A percentile compares a stretch with the other conserved stretches of the same genome.
phyloP scores from a whole-genome alignment of 2,888 invertebrate species.

The Buathra laborator region DNA sequence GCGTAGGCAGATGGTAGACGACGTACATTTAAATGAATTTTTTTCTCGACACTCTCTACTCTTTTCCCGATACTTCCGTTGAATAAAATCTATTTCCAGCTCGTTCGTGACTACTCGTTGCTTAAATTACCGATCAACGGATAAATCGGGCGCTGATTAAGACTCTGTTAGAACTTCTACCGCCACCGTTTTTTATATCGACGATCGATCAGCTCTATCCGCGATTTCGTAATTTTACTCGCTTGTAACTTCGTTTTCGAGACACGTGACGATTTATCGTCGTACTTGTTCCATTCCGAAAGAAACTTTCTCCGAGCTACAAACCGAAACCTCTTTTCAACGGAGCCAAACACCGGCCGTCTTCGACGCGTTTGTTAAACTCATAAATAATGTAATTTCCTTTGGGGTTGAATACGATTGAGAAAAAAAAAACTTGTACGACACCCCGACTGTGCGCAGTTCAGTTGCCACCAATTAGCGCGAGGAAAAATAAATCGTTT shows the following conservation, averaged over 20 bases:
- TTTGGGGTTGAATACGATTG: slow-evolving; percentile 31
- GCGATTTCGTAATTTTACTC: slow-evolving; percentile 60
- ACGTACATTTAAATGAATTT: too few relatives aligned
- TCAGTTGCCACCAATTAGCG: background rate
- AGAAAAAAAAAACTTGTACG: slow-evolving; percentile 22
- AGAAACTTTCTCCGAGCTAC: slow-evolving; percentile 60
- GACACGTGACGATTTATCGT: slow-evolving; percentile 59
- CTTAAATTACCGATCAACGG: slow-evolving; percentile 24
- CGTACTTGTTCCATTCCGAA: slow-evolving; percentile 52
- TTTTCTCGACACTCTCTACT: too few relatives aligned
- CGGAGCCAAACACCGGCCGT: background rate
- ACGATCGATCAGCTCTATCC: slow-evolving; percentile 31
- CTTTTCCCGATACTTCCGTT: background rate
- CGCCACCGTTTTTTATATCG: slow-evolving; percentile 34
- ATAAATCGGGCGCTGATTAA: slow-evolving; percentile 5
- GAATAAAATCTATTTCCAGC: background rate
- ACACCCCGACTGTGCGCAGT: slow-evolving; percentile 4
- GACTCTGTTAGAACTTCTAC: slow-evolving; percentile 22
- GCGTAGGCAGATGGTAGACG: too few relatives aligned
- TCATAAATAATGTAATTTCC: slow-evolving; percentile 55
- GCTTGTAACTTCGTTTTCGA: slow-evolving; percentile 27
- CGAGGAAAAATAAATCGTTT: background rate
- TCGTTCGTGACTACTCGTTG: background rate
- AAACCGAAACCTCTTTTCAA: slow-evolving; percentile 32
- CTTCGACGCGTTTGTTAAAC: slow-evolving; percentile 18